phyloP scores from a whole-genome alignment of 2,797 vertebrate species.

The Helarctos malayanus region DNA sequence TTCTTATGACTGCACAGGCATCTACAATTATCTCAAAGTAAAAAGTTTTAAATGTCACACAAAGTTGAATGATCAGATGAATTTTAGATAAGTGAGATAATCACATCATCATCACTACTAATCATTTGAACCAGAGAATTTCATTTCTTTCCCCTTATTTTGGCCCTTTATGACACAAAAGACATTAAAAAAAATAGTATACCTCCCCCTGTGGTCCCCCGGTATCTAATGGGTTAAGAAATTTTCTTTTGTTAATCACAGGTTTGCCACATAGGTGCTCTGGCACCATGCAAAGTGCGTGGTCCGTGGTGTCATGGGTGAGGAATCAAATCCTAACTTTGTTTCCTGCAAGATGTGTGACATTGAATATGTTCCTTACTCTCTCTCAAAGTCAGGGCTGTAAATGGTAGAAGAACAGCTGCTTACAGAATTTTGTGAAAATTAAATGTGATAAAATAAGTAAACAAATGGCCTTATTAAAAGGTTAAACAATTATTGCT shows the following conservation, averaged over 20 bases:
- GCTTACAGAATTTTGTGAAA: background rate
- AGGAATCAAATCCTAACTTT: background rate
- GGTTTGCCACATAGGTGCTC: background rate
- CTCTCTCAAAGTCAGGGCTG: background rate
- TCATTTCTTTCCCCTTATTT: background rate
- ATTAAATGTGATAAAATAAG: background rate
- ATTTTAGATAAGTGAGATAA: background rate
- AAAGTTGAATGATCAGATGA: constrained; percentile 6
- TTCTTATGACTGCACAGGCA: background rate
- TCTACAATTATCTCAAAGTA: background rate
- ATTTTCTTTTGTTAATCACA: background rate
- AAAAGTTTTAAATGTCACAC: background rate
- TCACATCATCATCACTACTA: background rate
- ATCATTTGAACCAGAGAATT: background rate
- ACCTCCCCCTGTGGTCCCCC: background rate
- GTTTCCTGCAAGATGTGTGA: background rate
- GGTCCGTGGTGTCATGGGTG: accelerated
- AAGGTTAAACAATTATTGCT: background rate
- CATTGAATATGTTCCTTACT: background rate
- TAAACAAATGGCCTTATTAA: background rate
- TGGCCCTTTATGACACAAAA: background rate
- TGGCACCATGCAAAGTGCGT: background rate
- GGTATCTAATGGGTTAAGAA: background rate
- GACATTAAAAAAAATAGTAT: background rate
- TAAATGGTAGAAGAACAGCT: background rate